phyloP scores from a whole-genome alignment of 2,113 vertebrate genomes.

The Antechinus flavipes region DNA sequence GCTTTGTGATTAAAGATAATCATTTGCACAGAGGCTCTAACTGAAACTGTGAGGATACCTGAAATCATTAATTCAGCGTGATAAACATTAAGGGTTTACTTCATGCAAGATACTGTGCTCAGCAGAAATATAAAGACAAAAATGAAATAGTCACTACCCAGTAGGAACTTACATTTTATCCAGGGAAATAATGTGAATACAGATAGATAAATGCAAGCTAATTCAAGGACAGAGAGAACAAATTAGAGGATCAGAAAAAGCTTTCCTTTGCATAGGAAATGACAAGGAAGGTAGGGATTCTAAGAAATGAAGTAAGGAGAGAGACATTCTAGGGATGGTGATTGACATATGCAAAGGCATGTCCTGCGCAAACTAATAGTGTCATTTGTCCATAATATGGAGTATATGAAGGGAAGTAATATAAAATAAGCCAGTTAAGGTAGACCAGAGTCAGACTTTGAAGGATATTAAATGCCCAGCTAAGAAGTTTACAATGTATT shows the following conservation, averaged over 20 bases:
- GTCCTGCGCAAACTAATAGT: not conserved
- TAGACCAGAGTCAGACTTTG: not conserved
- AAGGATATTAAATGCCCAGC: not conserved
- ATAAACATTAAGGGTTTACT: not conserved
- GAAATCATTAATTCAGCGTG: not conserved
- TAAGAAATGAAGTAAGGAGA: not conserved
- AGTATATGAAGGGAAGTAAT: not conserved
- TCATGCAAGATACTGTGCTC: not conserved
- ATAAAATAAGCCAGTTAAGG: not conserved
- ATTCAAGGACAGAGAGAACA: not conserved
- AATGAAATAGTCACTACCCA: not conserved
- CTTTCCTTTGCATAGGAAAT: not conserved
- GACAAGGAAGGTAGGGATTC: not conserved
- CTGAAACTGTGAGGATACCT: not conserved
- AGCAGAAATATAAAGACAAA: not conserved
- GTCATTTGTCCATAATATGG: not conserved
- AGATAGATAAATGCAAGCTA: not conserved
- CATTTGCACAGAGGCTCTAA: not conserved
- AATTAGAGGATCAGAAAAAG: not conserved
- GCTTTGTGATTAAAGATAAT: not conserved
- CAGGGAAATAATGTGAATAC: not conserved
- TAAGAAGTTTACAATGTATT: not conserved
- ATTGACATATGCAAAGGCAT: not conserved
- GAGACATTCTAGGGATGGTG: not conserved
- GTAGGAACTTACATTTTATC: not conserved